phyloP scores from a whole-genome alignment of 2,888 invertebrate species.

The Drosophila mayaguana region DNA sequence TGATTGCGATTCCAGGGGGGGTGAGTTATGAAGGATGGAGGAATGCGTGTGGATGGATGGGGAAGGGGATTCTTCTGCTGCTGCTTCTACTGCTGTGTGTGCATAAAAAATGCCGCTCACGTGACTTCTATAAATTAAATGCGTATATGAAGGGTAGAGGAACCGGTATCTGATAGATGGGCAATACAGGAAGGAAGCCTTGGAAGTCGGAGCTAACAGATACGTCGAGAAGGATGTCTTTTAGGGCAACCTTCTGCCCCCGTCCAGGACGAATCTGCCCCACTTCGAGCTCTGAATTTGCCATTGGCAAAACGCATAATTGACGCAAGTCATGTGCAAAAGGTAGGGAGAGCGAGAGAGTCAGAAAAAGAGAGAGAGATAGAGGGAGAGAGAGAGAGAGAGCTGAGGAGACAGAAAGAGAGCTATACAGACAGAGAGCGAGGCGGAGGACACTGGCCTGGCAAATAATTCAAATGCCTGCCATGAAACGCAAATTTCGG shows the following conservation, averaged over 20 bases:
- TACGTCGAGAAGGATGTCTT: background rate
- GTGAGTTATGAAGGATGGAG: slow-evolving; percentile 5
- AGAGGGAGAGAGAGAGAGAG: too few species aligned
- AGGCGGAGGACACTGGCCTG: background rate
- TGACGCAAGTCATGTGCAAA: slow-evolving; percentile 67
- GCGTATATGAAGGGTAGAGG: slow-evolving; percentile 31
- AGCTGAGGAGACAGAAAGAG: too few species aligned
- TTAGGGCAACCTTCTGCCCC: background rate
- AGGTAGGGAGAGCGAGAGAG: background rate
- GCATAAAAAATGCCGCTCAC: slow-evolving; percentile 74
- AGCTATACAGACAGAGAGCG: too few species aligned
- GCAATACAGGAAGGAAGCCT: slow-evolving; percentile 42
- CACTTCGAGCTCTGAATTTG: slow-evolving; percentile 8
- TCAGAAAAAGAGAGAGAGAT: background rate
- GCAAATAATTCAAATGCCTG: slow-evolving; percentile 45
- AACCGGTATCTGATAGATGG: slow-evolving; percentile 33
- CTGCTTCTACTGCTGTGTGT: slow-evolving; percentile 2
- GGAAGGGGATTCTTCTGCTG: background rate
- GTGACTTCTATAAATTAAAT: slow-evolving; percentile 77
- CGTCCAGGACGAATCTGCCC: background rate
- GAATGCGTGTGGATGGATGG: background rate
- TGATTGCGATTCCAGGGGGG: slow-evolving; percentile 41
- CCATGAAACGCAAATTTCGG: slow-evolving; percentile 41
- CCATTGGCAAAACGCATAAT: slow-evolving; percentile 57
- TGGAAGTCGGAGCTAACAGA: slow-evolving; percentile 17